phyloP scores from a whole-genome alignment of 2,888 invertebrate species.

The Melanostoma mellinum region DNA sequence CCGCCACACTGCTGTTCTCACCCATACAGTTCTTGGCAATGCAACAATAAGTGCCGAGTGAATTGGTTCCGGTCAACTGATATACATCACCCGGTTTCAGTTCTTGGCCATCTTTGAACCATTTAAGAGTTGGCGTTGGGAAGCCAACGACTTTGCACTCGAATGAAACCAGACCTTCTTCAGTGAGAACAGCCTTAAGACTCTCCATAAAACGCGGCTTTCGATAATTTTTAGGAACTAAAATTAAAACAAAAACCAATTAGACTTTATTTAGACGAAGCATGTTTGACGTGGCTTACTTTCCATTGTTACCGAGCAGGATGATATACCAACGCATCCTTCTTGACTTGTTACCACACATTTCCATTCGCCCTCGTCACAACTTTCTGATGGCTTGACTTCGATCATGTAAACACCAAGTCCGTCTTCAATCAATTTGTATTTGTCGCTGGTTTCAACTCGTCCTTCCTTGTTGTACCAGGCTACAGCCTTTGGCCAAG shows the following conservation, averaged over 20 bases:
- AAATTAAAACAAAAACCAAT: slow-evolving; percentile 74
- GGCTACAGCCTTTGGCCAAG: slow-evolving; percentile 91
- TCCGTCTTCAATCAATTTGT: slow-evolving; percentile 90
- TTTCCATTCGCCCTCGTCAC: slow-evolving; percentile 95
- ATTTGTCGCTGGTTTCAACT: slow-evolving; percentile 87
- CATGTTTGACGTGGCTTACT: slow-evolving; percentile 83
- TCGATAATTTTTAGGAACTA: slow-evolving; percentile 94
- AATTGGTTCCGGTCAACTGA: slow-evolving; percentile 94
- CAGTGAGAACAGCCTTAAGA: slow-evolving; percentile 93
- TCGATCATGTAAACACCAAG: slow-evolving; percentile 91
- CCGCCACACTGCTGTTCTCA: slow-evolving; percentile 92
- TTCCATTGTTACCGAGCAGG: slow-evolving; percentile 89
- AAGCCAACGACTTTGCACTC: slow-evolving; percentile 97
- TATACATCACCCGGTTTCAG: slow-evolving; percentile 96
- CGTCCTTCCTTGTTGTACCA: slow-evolving; percentile 94
- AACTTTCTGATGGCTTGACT: slow-evolving; percentile 88
- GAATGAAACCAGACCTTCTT: slow-evolving; percentile 95
- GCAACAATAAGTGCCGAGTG: slow-evolving; percentile 93
- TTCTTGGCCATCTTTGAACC: slow-evolving; percentile 97
- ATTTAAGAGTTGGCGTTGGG: slow-evolving; percentile 92
- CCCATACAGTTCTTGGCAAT: slow-evolving; percentile 96
- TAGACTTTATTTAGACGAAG: background rate
- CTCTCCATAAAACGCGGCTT: slow-evolving; percentile 95
- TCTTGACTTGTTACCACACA: slow-evolving; percentile 91
- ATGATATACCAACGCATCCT: slow-evolving; percentile 89